Conservation (phyloP, 2,113 vertebrate species). For the Craseonycteris thonglongyai region DNA sequence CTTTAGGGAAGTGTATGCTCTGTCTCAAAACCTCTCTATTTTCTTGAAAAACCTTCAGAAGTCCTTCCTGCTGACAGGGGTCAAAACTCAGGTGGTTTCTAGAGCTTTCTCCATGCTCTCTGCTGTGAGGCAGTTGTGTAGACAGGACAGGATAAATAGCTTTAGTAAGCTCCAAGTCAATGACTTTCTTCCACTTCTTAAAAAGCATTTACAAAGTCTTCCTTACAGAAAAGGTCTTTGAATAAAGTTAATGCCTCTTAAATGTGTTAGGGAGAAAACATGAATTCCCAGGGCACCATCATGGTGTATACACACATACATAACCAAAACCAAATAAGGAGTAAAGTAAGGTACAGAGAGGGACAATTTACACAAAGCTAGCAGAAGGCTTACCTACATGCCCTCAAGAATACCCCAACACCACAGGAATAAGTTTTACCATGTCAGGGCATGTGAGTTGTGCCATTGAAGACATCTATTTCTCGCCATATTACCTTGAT, state of each 20-base stretch:
- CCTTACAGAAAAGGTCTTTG: neutral
- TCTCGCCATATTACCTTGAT: neutral
- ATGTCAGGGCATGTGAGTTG: neutral
- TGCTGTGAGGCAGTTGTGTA: neutral
- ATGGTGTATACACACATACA: neutral
- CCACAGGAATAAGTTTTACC: neutral
- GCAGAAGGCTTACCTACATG: neutral
- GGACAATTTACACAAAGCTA: neutral
- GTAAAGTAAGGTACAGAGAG: neutral
- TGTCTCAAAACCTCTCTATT: neutral
- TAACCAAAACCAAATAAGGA: neutral
- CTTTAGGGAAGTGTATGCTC: neutral
- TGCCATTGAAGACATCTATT: neutral
- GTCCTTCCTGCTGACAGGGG: neutral
- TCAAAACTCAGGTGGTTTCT: neutral
- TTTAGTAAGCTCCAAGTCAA: neutral
- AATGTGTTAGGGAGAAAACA: neutral
- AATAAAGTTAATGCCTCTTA: neutral
- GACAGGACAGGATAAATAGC: neutral
- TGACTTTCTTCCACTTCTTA: neutral
- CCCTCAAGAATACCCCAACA: too few relatives aligned
- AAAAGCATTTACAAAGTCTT: neutral
- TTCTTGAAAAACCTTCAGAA: neutral
- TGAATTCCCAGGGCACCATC: neutral
- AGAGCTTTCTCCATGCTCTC: neutral